Percentiles rank a stretch among this genome's conserved stretches.
These are phyloP conservation scores for Pantelozetes paolii DNA, from an alignment of 2,888 invertebrate species.

Conservation along the genomic window DNA sequence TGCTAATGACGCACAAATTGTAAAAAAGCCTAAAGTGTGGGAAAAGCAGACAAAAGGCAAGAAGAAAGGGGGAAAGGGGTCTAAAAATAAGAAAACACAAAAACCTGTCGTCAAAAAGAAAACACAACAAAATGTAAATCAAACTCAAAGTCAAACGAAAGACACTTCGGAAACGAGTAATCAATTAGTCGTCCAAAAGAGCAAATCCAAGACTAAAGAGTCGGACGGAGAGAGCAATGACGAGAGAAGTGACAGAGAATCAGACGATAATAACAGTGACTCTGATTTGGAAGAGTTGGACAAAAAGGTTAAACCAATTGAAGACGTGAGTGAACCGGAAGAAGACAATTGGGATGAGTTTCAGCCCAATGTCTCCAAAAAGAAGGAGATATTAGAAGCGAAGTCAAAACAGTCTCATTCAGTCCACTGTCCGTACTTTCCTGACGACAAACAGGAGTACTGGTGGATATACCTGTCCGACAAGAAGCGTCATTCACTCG, in stretches of 20 bases:
- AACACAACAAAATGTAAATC: neutral
- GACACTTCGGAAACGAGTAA: neutral
- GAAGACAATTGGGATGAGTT: slow-evolving; percentile 92
- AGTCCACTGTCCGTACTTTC: slow-evolving; percentile 96
- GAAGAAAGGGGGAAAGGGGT: slow-evolving; percentile 39
- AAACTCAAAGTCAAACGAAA: slow-evolving; percentile 4
- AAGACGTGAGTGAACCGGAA: slow-evolving; percentile 56
- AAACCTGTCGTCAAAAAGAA: slow-evolving; percentile 16
- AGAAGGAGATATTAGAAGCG: slow-evolving; percentile 79
- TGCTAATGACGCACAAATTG: slow-evolving; percentile 49
- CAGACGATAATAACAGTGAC: slow-evolving; percentile 8
- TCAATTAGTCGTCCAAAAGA: neutral
- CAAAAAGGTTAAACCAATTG: slow-evolving; percentile 15
- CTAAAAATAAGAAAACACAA: slow-evolving; percentile 34
- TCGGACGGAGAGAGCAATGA: slow-evolving; percentile 12
- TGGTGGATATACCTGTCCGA: slow-evolving; percentile 99
- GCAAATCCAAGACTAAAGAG: neutral
- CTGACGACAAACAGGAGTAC: slow-evolving; percentile 92
- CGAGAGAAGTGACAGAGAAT: slow-evolving; percentile 4
- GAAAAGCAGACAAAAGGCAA: slow-evolving; percentile 60
- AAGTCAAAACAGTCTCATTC: slow-evolving; percentile 88
- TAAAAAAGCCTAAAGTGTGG: slow-evolving; percentile 71
- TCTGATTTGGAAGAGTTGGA: neutral
- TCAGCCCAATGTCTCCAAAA: slow-evolving; percentile 77
- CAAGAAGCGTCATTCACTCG: slow-evolving; percentile 80